Percentiles rank a stretch among this genome's conserved stretches.
These are phyloP conservation scores for Eubasilissa splendida DNA, from an alignment of 2,888 invertebrate species.

Conservation along the genomic window DNA sequence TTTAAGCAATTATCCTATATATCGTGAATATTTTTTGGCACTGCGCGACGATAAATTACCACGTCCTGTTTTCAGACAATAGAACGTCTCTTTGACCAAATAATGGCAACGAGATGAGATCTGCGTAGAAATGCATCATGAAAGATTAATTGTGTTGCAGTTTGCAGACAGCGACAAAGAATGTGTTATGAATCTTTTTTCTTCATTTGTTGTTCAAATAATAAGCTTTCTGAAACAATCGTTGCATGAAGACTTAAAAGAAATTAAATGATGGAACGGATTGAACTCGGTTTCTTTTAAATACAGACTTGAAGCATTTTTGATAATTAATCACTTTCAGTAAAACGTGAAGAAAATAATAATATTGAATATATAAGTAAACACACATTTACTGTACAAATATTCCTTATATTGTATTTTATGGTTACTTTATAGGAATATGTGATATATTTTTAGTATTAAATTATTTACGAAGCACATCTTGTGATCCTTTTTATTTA, in stretches of 20 bases:
- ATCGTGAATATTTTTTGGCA: conserved; percentile 46
- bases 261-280: not conserved
- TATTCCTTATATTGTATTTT: no score
- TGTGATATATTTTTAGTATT: no score
- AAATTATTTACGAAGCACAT: no score
- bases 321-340: no score
- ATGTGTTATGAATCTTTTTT: conserved; percentile 36
- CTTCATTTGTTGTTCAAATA: conserved; percentile 31
- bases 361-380: no score
- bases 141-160: conserved; percentile 46
- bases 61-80: conserved; percentile 22
- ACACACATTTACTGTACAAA: no score
- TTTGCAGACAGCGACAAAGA: conserved; percentile 51
- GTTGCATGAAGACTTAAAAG: conserved; percentile 13
- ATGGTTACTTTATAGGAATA: no score
- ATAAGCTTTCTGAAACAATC: conserved; percentile 18
- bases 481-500: no score
- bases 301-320: no score
- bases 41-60: conserved; percentile 7
- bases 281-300: not conserved
- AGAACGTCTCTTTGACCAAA: conserved; percentile 1
- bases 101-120: conserved; percentile 20
- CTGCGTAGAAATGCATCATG: conserved; percentile 39
- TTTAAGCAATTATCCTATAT: conserved; percentile 43
- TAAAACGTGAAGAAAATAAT: no score